A percentile compares a stretch with the other conserved stretches of the same genome.
Conservation (phyloP, 2,888 invertebrate species). For the Aphodius sticticus region DNA sequence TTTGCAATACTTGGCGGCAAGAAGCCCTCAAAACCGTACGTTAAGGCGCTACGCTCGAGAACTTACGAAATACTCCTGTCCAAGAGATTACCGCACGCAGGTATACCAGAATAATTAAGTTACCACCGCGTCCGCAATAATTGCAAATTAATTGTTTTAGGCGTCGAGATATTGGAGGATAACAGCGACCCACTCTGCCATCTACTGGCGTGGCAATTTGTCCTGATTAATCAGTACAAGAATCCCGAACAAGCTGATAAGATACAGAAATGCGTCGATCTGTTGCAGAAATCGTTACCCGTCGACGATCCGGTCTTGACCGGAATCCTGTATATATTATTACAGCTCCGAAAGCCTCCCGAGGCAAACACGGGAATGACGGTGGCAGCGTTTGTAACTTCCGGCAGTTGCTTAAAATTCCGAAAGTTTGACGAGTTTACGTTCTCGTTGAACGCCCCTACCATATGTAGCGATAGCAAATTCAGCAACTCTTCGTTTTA, state of each 20-base stretch:
- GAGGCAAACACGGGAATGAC: slow-evolving; percentile 24
- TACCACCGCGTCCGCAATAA: background rate
- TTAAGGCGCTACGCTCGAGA: slow-evolving; percentile 49
- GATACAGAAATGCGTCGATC: slow-evolving; percentile 46
- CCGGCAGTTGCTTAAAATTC: slow-evolving; percentile 15
- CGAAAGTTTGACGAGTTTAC: slow-evolving; percentile 29
- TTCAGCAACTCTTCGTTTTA: slow-evolving; percentile 33
- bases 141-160: slow-evolving; percentile 6
- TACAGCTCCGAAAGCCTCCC: slow-evolving; percentile 40
- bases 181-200: slow-evolving; percentile 51
- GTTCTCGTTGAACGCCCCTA: slow-evolving; percentile 30
- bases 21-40: slow-evolving; percentile 30
- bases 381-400: background rate
- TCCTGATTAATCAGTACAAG: slow-evolving; percentile 49
- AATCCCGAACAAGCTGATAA: slow-evolving; percentile 48
- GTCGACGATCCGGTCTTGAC: slow-evolving; percentile 35
- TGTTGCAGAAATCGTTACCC: slow-evolving; percentile 39
- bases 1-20: slow-evolving; percentile 39
- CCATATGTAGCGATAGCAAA: slow-evolving; percentile 33
- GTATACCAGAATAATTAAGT: slow-evolving; percentile 6
- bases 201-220: slow-evolving; percentile 53
- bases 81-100: slow-evolving; percentile 35
- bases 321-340: slow-evolving; percentile 40
- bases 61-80: slow-evolving; percentile 52
- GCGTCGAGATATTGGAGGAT: slow-evolving; percentile 44